Base-by-base conservation (phyloP, 2,113 vertebrate genomes). In the Limanda limanda region DNA sequence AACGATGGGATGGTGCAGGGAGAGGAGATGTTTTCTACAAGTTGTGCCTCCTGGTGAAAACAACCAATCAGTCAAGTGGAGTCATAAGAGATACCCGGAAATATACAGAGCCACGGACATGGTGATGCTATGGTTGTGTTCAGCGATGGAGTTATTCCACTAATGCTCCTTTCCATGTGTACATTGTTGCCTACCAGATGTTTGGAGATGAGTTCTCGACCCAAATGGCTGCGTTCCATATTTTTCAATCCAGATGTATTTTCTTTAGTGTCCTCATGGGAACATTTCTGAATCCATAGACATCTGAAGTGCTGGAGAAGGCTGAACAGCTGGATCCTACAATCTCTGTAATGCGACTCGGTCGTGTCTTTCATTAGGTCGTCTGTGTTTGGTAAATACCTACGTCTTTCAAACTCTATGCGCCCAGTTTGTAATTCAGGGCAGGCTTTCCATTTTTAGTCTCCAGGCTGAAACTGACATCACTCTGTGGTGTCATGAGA, bases 311-410 rank as follows among this genome's bases (percentile, higher is more conserved):
- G 7, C 57, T 21, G 37, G 56, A 42, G 37, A 63, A 45, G n/a
- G 37, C 5, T 31, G 21, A 18, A 48, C 62, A 74, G 54, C 37
- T 58, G 54, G 31, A 60, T 55, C 23, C 35, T 12, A 27, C 6
- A 14, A 31, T 40, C 64, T 4, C 24, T 45, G 55, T 24, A 25
- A 70, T 24, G 54, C 15, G 18, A 17, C 31, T 20, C 8, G 0
- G 18, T n/a, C 7, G 18, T 20, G n/a, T 47, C 37, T 57, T 59
- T 70, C 21, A 58, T 59, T 14, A 20, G 54, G 58, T 58, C 31
- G 37, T 25, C 35, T 11, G 9, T 24, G 67, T 42, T 56, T 69
- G n/a, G 35, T 69, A 42, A 69, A 69, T 69, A 25, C 15, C 54
- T 18, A 4, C 5, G 23, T 58, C 9, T 45, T 25, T 42, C 14